These are phyloP conservation scores for Kradibia gibbosae DNA, from an alignment of 1,140 invertebrate species.

Conservation along the genomic window DNA sequence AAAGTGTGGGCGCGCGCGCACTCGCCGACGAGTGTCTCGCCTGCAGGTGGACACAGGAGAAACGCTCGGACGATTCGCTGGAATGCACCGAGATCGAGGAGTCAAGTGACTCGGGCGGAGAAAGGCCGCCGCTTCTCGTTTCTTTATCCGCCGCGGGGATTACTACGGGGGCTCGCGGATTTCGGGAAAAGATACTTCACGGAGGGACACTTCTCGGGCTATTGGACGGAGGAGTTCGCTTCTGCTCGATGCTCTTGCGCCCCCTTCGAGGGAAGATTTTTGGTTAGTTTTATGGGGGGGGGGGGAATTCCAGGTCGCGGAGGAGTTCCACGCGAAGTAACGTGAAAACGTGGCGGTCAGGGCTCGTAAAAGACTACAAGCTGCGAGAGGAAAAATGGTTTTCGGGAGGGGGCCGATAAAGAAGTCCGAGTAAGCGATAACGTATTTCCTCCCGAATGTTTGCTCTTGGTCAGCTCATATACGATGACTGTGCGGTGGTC, in stretches of 20 bases:
- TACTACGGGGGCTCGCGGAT: not conserved
- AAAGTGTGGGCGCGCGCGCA: conserved; percentile 20
- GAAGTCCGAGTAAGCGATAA: conserved; percentile 18
- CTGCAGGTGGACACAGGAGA: conserved; percentile 3
- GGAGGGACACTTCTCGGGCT: too few species aligned
- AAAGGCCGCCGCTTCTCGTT: not conserved
- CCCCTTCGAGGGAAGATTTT: too few species aligned
- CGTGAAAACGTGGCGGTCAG: not conserved
- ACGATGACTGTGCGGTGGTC: conserved; percentile 5
- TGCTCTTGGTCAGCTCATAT: conserved; percentile 17
- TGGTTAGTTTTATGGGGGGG: too few species aligned
- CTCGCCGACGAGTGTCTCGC: not conserved
- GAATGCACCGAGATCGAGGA: conserved; percentile 20
- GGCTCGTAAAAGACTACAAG: not conserved
- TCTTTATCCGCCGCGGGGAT: not conserved
- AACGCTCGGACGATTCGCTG: conserved; percentile 24
- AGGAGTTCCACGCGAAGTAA: not conserved
- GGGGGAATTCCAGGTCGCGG: not conserved
- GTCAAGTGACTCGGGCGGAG: not conserved
- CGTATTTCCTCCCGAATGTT: conserved; percentile 12
- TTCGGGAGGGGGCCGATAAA: not conserved
- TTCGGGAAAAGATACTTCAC: too few species aligned
- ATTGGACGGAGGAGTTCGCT: too few species aligned
- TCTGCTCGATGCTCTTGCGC: too few species aligned
- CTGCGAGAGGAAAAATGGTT: not conserved